Conservation (phyloP, 2,113 vertebrate species). For the Tetrax tetrax region DNA sequence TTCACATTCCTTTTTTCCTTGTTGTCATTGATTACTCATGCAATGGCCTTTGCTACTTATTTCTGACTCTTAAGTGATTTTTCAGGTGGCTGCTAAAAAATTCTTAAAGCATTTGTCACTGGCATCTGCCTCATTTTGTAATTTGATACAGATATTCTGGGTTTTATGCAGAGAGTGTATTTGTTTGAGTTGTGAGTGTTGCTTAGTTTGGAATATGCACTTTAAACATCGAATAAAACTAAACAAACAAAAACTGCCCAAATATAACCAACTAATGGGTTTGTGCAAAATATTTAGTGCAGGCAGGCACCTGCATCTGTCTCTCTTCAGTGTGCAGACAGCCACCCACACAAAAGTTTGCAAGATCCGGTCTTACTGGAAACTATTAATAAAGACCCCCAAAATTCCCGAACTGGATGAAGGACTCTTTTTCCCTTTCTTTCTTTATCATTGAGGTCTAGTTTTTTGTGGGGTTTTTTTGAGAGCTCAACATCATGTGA, state of each 20-base stretch:
- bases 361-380: slow-evolving; percentile 42
- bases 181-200: neutral
- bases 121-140: neutral
- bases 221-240: neutral
- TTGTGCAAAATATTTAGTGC: neutral
- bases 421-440: neutral
- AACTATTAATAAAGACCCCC: neutral
- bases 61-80: slow-evolving; percentile 64
- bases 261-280: neutral
- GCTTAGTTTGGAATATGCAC: neutral
- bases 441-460: neutral
- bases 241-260: neutral
- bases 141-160: neutral
- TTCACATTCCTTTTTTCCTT: slow-evolving; percentile 23
- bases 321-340: neutral
- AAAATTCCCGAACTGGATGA: neutral
- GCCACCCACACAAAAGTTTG: neutral
- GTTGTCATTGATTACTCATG: slow-evolving; percentile 40
- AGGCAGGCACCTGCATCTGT: slow-evolving; percentile 45
- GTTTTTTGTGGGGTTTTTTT: neutral
- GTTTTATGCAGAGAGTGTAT: neutral
- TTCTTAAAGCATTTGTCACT: slow-evolving; percentile 44
- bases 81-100: slow-evolving; percentile 60
- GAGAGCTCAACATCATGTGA: neutral
- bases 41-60: slow-evolving; percentile 11